Base-by-base conservation (phyloP, 53 echinoderm and acorn worm species). In the Paracentrotus lividus region DNA sequence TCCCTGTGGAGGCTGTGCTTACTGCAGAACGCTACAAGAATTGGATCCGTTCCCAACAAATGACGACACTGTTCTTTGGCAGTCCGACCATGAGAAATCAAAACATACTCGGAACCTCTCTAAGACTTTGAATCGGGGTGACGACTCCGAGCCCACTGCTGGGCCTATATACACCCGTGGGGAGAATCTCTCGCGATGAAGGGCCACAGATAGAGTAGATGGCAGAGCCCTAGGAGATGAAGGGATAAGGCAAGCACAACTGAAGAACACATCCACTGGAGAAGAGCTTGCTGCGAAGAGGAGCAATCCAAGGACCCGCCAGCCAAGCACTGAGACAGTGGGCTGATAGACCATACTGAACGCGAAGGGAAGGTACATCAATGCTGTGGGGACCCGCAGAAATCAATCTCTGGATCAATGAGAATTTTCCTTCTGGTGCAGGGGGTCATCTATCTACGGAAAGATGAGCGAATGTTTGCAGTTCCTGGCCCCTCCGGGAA, bases 1-100 rank as follows among this genome's bases (percentile, higher is more conserved):
- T 75, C 75, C 75, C 3, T 75, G 75, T 57, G 78, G 81, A 34
- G 95, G 93, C 3, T 95, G 95, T 34, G 51, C 40, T 0, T 95
- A 95, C 75, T 95, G 95, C 38, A 40, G 8, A 69, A 51, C 31
- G 87, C 86, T 33, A 94, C 55, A 2, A 69, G 36, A 88, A 88
- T 18, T 94, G 94, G 75, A 56, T 15, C n/a, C 47, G 3, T 94
- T 94, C 53, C 26, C 57, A 49, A 0, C 21, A 8, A n/a, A 77
- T 88, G 88, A 94, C n/a, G 60, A 90, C 51, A 85, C 85, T 0
- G 94, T 94, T 2, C 94, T 18, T 49, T 94, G 0, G 13, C 55
- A 2, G 13, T 1, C 18, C 55, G 55, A 1, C 55, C 55, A 4
- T 16, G 13, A 20, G 2, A 15, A 20, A 1, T 7, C 8, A 20